phyloP scores from a whole-genome alignment of 2,113 vertebrate genomes.

The Noctilio leporinus region DNA sequence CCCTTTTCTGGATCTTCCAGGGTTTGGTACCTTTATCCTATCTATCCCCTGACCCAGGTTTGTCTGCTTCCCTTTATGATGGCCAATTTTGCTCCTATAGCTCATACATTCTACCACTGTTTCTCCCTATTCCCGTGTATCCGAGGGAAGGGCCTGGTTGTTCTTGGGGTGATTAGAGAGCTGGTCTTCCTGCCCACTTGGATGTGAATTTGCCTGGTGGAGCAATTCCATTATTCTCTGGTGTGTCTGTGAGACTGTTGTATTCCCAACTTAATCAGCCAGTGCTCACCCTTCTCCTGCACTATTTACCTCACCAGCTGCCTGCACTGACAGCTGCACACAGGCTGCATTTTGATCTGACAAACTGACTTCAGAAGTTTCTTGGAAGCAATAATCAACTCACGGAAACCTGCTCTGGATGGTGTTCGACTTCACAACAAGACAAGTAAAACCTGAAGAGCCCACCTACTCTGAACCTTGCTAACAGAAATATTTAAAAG shows the following conservation, averaged over 20 bases:
- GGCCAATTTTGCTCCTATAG: background rate
- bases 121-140: background rate
- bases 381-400: constrained; percentile 97
- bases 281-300: background rate
- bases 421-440: constrained; percentile 95
- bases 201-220: background rate
- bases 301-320: background rate
- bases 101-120: background rate
- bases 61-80: background rate
- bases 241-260: background rate
- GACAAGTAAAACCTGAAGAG: constrained; percentile 94
- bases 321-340: constrained; percentile 63
- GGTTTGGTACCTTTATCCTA: background rate
- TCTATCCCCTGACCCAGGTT: background rate
- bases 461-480: constrained; percentile 92
- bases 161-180: background rate
- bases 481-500: constrained; percentile 97
- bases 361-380: constrained; percentile 99
- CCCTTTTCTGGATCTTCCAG: background rate
- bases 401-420: constrained; percentile 98
- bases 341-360: constrained; percentile 91
- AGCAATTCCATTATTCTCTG: background rate
- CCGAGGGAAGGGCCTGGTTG: background rate
- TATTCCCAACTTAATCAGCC: background rate
- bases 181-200: background rate